Base-by-base conservation (phyloP, 2,888 invertebrate species). In the Yponomeuta evonymella region DNA sequence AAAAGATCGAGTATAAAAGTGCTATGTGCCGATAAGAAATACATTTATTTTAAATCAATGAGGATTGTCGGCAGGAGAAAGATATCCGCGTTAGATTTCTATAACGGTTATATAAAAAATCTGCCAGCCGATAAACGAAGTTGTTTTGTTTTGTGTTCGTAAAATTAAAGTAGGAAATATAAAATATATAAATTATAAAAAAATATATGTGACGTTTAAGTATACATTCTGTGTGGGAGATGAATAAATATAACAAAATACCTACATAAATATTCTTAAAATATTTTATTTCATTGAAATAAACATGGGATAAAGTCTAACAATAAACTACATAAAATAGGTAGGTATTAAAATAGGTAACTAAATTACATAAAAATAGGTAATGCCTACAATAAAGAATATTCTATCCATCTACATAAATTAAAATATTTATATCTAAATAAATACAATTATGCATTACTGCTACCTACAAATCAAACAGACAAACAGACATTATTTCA, bases 81-180 rank as follows among this genome's bases (percentile, higher is more conserved):
- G 77, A 96, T 98, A 94, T 94, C 93, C 70, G 96, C 97, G 3
- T 79, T 87, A 76, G 97, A 97, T 81, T 98, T 98, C 90, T 95
- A 95, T 85, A 97, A 97, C 92, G 98, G 98, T 10, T 98, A 95
- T 85, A 87, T 98, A 48, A 94, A 93, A 79, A 95, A 95, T 88
- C 78, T 83, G 67, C 79, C 85, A 2, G 33, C 76, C 72, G 83
- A 85, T 73, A 83, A 84, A 73, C 83, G 83, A 76, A 76, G 84
- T 74, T 78, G 84, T 74, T 78, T 77, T 76, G 74, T 86, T 85
- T 80, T 87, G 36, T 67, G 67, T 67, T 43, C 30, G 43, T 43
- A 12, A 67, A 43, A 36, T 15, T 43, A 8, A 8, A 43, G 3
- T 43, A 43, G 43, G 1, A 36, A 36, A 5, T 4, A 43, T 43